Conservation (phyloP, 2,797 vertebrate species). For the Gephyroberyx darwinii region DNA sequence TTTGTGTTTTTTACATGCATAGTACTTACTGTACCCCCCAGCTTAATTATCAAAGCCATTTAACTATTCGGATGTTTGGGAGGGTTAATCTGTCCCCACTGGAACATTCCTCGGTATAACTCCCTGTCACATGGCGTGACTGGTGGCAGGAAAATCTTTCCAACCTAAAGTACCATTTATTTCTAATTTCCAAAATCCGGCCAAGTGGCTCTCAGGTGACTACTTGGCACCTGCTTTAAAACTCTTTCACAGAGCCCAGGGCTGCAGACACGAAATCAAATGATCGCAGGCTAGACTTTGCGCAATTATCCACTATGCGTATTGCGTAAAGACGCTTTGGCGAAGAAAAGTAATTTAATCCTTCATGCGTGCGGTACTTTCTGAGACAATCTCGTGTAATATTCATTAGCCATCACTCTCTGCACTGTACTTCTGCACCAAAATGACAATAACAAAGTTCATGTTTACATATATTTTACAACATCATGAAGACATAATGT, state of each 20-base stretch:
- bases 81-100: conserved; percentile 75
- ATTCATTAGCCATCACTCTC: conserved; percentile 12
- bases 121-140: conserved; percentile 70
- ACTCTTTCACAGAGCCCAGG: conserved; percentile 6
- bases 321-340: conserved; percentile 12
- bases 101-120: conserved; percentile 78
- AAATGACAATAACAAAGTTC: conserved; percentile 1
- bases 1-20: conserved; percentile 16
- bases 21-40: conserved; percentile 55
- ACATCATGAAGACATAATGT: background rate
- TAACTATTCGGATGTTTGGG: conserved; percentile 68
- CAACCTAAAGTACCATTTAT: conserved; percentile 49
- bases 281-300: conserved; percentile 9
- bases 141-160: conserved; percentile 53
- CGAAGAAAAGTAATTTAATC: conserved; percentile 35
- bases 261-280: conserved; percentile 38
- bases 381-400: conserved; percentile 32
- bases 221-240: conserved; percentile 41
- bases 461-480: background rate
- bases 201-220: conserved; percentile 54
- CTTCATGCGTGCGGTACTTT: conserved; percentile 24
- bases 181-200: conserved; percentile 46
- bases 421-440: conserved; percentile 3
- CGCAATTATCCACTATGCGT: background rate
- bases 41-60: conserved; percentile 65